Evolutionary conservation across 37 sponge, comb jelly and placozoan genomes (phyloP).

Genomic region (Trichoplax adhaerens): DNA sequence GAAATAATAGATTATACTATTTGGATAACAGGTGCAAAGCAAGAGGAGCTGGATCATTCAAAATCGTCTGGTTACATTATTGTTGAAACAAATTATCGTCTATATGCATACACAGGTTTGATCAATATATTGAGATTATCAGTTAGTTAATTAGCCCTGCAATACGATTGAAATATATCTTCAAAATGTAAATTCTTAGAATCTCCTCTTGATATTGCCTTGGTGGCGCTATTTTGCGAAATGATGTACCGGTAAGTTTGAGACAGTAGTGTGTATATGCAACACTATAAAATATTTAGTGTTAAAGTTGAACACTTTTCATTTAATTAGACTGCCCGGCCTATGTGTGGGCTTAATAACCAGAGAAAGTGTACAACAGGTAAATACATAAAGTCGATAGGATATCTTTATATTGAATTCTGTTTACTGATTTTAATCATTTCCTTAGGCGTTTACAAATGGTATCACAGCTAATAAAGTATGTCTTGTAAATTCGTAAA

Average conservation of each 20-base stretch:
- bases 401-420: conserved; percentile 1
- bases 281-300: not conserved
- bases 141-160: not conserved
- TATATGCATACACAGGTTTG: conserved; percentile 75
- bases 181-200: too few relatives aligned
- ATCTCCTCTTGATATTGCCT: conserved; percentile 7
- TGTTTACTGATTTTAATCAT: not conserved
- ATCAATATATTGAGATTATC: not conserved
- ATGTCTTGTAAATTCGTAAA: not conserved
- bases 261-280: conserved; percentile 7
- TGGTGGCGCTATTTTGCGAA: conserved; percentile 13
- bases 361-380: conserved; percentile 81
- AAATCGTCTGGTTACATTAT: conserved; percentile 45
- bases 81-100: conserved; percentile 83
- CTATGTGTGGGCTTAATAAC: conserved; percentile 75
- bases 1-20: too few relatives aligned
- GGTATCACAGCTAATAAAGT: conserved; percentile 57
- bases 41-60: too few relatives aligned
- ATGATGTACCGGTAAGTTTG: not conserved
- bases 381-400: conserved; percentile 2
- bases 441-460: conserved; percentile 38
- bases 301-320: not conserved
- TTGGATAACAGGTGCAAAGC: too few relatives aligned
- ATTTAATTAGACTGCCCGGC: conserved; percentile 51
- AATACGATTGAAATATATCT: not conserved